These are phyloP conservation scores for Lagenorhynchus albirostris DNA, from an alignment of 2,113 vertebrate species.

Conservation along the genomic window DNA sequence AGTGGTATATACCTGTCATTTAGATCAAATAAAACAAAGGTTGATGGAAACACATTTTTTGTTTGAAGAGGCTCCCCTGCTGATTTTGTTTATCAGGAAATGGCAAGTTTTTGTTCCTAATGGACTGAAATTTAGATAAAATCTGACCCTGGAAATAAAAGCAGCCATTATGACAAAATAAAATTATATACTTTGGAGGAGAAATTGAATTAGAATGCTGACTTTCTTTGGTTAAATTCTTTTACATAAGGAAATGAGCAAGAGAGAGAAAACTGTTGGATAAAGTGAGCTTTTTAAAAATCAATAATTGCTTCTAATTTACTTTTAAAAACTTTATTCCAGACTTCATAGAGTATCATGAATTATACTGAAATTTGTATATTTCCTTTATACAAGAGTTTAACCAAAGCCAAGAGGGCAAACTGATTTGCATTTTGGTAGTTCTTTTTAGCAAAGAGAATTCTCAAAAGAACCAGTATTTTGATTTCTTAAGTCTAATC, in stretches of 20 bases:
- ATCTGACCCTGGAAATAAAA: conserved; percentile 94
- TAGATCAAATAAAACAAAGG: conserved; percentile 91
- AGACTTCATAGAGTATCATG: conserved; percentile 78
- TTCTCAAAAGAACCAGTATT: not conserved
- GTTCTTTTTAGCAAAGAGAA: not conserved
- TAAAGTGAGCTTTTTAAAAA: conserved; percentile 86
- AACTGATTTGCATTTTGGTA: conserved; percentile 17
- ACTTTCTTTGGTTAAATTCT: conserved; percentile 89
- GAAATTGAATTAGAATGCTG: conserved; percentile 90
- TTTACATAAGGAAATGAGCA: conserved; percentile 90
- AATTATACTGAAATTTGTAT: conserved; percentile 79
- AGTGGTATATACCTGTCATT: conserved; percentile 95
- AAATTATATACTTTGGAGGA: conserved; percentile 90
- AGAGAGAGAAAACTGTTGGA: conserved; percentile 83
- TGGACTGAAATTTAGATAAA: conserved; percentile 96
- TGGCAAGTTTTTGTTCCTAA: conserved; percentile 92
- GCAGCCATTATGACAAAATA: conserved; percentile 91
- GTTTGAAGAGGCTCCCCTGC: conserved; percentile 92
- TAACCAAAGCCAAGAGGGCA: conserved; percentile 15
- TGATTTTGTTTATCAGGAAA: conserved; percentile 98
- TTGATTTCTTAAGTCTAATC: not conserved
- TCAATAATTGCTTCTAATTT: conserved; percentile 87
- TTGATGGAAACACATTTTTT: conserved; percentile 89
- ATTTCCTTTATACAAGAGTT: conserved; percentile 79
- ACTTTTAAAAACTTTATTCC: conserved; percentile 82